Base-by-base conservation (phyloP, 2,888 invertebrate genomes). In the Cosmia pyralina region DNA sequence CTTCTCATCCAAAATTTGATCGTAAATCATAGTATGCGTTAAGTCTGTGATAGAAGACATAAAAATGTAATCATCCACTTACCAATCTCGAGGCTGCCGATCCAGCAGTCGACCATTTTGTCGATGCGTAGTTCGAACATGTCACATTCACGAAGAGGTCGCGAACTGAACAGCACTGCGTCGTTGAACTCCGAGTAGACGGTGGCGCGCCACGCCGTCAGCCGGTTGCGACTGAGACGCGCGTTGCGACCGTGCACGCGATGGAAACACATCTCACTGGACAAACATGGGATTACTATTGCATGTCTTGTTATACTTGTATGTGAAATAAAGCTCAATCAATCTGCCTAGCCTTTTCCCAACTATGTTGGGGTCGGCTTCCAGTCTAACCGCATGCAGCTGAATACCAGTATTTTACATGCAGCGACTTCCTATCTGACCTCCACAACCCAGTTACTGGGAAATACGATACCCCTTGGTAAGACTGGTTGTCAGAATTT, bases 151-250 rank as follows among this genome's bases (percentile, higher is more conserved):
- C 98, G 96, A 64, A 99, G 94, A 0, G 99, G 98, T 69, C 99
- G 96, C 91, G 98, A 98, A 75, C 98, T 98, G 91, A 99, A 98
- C 4, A 99, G 98, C 81, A 99, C 98, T 0, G 99, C 99, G 91
- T 99, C 98, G 91, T 99, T 99, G 93, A 99, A 99, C 96, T 99
- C 99, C 0, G 98, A 98, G 81, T 98, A 97, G 8, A 99, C 98
- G 82, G 98, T 97, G 19, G 98, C 98, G 53, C 99, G 97, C 59
- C 98, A 97, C 0, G 99, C 99, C 0, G 98, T 98, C 79, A 98
- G 93, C 0, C 99, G 98, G 85, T 98, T 98, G 91, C 98, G 98
- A 28, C 97, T 97, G 60, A 99, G 97, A 28, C 98, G 97, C 0
- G 98, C 98, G 94, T 99, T 99, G 86, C 98, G 97, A 0, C 99